Base-by-base conservation (phyloP, 2,797 vertebrate genomes). In the Craterocephalus amniculus region DNA sequence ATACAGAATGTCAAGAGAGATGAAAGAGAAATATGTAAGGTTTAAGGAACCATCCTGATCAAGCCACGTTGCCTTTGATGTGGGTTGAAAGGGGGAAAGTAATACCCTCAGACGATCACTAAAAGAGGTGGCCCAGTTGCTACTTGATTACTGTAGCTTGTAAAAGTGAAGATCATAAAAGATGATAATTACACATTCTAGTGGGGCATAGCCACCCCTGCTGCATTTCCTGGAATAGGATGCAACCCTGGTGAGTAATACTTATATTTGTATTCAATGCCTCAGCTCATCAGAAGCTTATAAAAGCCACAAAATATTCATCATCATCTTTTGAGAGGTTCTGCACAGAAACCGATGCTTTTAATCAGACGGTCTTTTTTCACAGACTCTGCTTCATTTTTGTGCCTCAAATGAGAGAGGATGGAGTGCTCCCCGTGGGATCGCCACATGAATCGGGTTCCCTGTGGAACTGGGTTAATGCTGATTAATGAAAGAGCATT, bases 401-500 rank as follows among this genome's bases (percentile, higher is more conserved):
- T 72, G 57, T 35, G 2, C 64, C 31, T 74, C 78, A 83, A 90
- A 90, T 68, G 72, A 88, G 76, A 75, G 72, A 58, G 78, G 78
- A 71, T 74, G 83, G 83, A 75, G 77, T 71, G 24, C 76, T 76
- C 73, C 84, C 75, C 66, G 26, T 29, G 72, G 82, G 84, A 80
- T 72, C 36, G 1, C 70, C 24, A 22, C 70, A 56, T 70, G 81
- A 80, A 79, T 70, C 70, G 10, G 69, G 73, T 70, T 74, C 79
- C 80, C 74, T 55, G 36, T 45, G 79, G 62, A 78, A 65, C 34
- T 34, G 61, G 32, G 80, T 73, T 88, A 83, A 92, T 86, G 83
- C 87, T 83, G 83, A 91, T 92, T 89, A 89, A 92, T 87, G 89
- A 90, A 84, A 77, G 79, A 83, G 83, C 87, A 85, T 67, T 24